Evolutionary conservation across 2,113 vertebrate genomes (phyloP).

Genomic region (Hemiprocne comata): DNA sequence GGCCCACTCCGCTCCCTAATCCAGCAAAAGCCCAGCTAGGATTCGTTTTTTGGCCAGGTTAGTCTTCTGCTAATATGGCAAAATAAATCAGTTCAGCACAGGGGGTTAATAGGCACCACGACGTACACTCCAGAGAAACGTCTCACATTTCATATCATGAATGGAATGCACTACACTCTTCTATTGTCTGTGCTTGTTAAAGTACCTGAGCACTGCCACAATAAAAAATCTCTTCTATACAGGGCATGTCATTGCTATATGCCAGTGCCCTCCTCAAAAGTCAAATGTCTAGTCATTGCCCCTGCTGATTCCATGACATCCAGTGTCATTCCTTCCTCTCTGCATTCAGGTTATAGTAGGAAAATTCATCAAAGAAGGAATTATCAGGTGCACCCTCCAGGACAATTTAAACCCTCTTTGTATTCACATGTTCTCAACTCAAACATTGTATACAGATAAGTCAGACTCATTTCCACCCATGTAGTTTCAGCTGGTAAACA

Average conservation of each 20-base stretch:
- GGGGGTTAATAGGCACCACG: rapidly evolving
- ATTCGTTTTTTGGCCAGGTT: rapidly evolving
- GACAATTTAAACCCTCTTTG: neutral
- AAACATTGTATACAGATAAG: neutral
- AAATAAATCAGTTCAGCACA: neutral
- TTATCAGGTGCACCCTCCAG: neutral
- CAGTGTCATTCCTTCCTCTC: neutral
- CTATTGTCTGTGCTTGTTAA: rapidly evolving
- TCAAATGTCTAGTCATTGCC: neutral
- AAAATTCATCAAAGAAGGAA: neutral
- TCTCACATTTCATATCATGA: rapidly evolving
- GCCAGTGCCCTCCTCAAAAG: neutral
- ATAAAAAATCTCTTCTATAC: rapidly evolving
- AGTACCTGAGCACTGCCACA: rapidly evolving
- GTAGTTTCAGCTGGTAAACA: neutral
- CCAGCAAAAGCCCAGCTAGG: too few species aligned
- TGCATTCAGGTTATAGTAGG: neutral
- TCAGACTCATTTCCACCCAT: neutral
- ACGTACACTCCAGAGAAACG: rapidly evolving
- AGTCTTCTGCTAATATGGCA: rapidly evolving
- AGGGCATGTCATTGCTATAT: neutral
- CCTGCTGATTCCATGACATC: neutral
- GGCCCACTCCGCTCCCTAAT: rapidly evolving
- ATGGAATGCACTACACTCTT: rapidly evolving
- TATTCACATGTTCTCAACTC: neutral